Base-by-base conservation (phyloP, 2,797 vertebrate genomes). In the Acropternis orthonyx region DNA sequence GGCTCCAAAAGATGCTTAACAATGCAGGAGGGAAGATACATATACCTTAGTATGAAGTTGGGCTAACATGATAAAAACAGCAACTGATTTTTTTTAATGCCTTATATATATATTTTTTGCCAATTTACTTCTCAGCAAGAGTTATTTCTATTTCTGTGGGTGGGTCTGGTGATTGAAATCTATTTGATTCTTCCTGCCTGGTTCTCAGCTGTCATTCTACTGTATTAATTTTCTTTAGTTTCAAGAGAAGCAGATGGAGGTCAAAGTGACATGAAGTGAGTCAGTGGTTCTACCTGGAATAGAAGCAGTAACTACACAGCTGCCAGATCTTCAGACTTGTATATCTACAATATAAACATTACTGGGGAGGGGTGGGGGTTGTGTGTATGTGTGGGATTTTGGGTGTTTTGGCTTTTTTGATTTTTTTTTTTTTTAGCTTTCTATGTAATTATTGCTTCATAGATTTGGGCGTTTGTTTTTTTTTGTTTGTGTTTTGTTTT, bases 301-400 rank as follows among this genome's bases (percentile, higher is more conserved):
- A 85, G 71, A 85, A 92, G 62, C 32, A 36, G 44, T 41, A 68
- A 44, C 68, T 12, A 41, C 21, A 59, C 30, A 78, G 21, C 59
- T 93, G 46, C 23, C 43, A 69, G 24, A 74, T 52, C 49, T 84
- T 80, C 68, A 83, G 36, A 86, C 20, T 37, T 34, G 21, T 59
- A 37, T 36, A 36, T 52, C 39, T 62, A 32, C 61, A 62, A 15
- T 32, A 14, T 32, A 32, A 43, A 61, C 18, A 17, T 69, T 52
- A 37, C 10, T 32, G 37, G 26, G 34, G 16, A 27, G 27, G 27
- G 32, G 3, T 13, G 2, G 1, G 2, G 1, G 0, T 2, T 41
- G 58, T 21, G 1, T n/a, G 16, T 49, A 8, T 0, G 1, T 10
- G 21, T 68, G 16, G 27, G 37, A 10, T 26, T 43, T 27, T 62